A percentile compares a stretch with the other conserved stretches of the same genome.
These are phyloP conservation scores for Xiphorhynchus erythropygius DNA, from an alignment of 2,797 vertebrate genomes.

Conservation along the genomic window DNA sequence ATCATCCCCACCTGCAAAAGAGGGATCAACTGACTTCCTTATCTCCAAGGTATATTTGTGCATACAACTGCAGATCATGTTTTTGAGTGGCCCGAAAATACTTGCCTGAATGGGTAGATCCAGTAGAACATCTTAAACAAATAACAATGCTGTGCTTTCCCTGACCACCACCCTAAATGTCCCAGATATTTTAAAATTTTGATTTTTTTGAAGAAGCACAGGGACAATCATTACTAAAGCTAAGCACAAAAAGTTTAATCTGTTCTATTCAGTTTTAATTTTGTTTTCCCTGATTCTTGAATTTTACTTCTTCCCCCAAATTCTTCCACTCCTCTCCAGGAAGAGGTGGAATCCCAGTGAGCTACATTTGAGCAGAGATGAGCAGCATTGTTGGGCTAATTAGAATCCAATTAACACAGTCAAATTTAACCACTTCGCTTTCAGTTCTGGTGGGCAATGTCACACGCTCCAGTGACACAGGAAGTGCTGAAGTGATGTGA, in stretches of 20 bases:
- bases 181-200: background rate
- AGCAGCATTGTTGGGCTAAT: background rate
- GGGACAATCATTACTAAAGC: background rate
- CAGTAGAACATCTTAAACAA: background rate
- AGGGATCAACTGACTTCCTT: background rate
- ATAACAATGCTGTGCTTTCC: fast-evolving
- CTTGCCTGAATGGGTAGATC: background rate
- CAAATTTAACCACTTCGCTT: conserved; percentile 29
- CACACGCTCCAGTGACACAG: conserved; percentile 38
- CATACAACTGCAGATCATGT: fast-evolving
- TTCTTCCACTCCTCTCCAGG: background rate
- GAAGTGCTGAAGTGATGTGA: background rate
- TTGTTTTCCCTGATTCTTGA: background rate
- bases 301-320: background rate
- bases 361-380: background rate
- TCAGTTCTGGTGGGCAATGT: conserved; percentile 23
- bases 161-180: background rate
- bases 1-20: background rate
- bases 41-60: background rate
- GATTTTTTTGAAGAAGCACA: background rate
- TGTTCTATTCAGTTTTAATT: background rate
- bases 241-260: background rate
- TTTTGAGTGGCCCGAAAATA: background rate
- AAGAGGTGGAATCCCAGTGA: background rate
- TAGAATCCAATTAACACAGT: background rate